Conservation (phyloP, 2,113 vertebrate species). For the Phyllostomus discolor region DNA sequence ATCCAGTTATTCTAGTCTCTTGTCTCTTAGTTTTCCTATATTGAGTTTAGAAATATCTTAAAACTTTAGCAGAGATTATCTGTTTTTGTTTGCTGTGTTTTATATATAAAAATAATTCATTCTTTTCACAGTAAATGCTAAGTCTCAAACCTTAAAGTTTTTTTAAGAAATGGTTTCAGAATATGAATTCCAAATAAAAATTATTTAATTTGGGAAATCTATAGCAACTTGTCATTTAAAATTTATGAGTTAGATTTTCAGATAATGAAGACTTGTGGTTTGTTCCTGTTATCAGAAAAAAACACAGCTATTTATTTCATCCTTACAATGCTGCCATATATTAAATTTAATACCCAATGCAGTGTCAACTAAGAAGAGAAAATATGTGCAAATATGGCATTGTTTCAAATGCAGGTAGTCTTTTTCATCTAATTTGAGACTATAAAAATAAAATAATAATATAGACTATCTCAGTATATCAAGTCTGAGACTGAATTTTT, state of each 20-base stretch:
- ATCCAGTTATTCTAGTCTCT: conserved; percentile 24
- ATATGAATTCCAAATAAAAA: conserved; percentile 34
- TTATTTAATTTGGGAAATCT: conserved; percentile 50
- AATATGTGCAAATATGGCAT: conserved; percentile 11
- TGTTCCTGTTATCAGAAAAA: background rate
- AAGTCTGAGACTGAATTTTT: background rate
- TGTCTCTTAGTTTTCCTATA: conserved; percentile 40
- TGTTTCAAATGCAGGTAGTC: background rate
- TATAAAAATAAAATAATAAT: conserved; percentile 29
- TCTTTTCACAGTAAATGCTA: conserved; percentile 29
- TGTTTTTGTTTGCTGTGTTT: conserved; percentile 13
- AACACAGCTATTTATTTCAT: conserved; percentile 4
- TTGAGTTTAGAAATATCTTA: conserved; percentile 1
- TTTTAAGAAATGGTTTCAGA: conserved; percentile 52
- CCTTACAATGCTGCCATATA: background rate
- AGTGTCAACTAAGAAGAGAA: conserved; percentile 37
- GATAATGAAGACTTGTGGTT: background rate
- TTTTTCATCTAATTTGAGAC: conserved; percentile 13
- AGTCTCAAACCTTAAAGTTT: conserved; percentile 17
- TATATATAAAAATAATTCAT: conserved; percentile 50
- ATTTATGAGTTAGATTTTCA: background rate
- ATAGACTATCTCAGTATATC: background rate
- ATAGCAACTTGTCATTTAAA: conserved; percentile 40
- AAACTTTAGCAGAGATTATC: background rate
- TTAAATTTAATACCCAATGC: conserved; percentile 1